A percentile compares a stretch with the other conserved stretches of the same genome.
phyloP scores from a whole-genome alignment of 2,113 vertebrate genomes.

The Myanophis thanlyinensis region DNA sequence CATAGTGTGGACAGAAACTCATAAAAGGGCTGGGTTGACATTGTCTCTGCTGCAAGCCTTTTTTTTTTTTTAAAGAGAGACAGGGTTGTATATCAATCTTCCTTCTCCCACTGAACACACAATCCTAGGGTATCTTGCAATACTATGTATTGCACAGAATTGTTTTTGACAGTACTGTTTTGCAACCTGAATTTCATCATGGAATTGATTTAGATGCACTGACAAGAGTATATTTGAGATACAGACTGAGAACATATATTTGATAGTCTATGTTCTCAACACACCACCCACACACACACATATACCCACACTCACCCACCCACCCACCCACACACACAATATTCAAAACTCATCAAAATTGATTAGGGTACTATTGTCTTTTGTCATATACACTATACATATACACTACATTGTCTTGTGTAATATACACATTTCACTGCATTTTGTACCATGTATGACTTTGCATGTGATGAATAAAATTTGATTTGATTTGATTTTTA shows the following conservation, averaged over 20 bases:
- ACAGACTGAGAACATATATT: not conserved
- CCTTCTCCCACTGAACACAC: not conserved
- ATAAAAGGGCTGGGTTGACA: not conserved
- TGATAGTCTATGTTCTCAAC: not conserved
- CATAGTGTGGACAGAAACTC: not conserved
- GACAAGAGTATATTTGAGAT: not conserved
- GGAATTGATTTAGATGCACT: not conserved
- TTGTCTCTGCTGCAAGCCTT: not conserved
- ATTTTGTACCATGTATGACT: no score
- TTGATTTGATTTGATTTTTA: no score
- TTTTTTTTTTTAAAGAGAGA: not conserved
- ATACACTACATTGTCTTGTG: no score
- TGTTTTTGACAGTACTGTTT: not conserved
- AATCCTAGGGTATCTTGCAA: not conserved
- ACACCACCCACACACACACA: no score
- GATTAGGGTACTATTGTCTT: not conserved
- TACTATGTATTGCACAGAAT: not conserved
- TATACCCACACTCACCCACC: no score
- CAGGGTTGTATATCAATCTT: not conserved
- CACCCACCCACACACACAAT: not conserved
- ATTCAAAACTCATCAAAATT: not conserved
- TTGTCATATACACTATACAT: no score
- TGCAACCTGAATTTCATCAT: not conserved
- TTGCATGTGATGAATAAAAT: no score
- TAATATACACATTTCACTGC: no score